These are phyloP conservation scores for Otus scops DNA, from an alignment of 2,797 vertebrate genomes.

Conservation along the genomic window DNA sequence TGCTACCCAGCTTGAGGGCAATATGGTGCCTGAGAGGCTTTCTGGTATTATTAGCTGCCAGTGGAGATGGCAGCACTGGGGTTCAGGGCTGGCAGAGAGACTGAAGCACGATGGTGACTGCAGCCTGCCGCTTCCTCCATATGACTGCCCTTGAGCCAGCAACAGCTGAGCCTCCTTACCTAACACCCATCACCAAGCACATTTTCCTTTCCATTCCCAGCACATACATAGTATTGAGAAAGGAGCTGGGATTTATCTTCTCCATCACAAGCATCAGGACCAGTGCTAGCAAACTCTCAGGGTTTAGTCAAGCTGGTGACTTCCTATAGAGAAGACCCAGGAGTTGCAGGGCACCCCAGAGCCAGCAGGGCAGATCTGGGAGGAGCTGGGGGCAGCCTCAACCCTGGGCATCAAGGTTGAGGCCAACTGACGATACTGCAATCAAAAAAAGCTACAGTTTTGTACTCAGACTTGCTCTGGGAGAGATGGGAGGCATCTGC, in stretches of 20 bases:
- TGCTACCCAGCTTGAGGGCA: neutral
- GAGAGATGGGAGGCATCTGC: neutral
- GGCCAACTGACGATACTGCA: neutral
- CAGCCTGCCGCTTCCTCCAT: neutral
- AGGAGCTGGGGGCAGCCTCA: neutral
- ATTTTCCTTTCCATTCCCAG: neutral
- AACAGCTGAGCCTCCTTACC: neutral
- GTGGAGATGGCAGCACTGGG: accelerated
- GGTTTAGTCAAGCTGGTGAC: neutral
- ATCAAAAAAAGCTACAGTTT: neutral
- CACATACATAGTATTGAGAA: accelerated
- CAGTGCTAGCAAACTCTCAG: neutral
- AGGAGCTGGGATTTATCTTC: neutral
- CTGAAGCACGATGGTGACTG: accelerated
- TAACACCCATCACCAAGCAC: neutral
- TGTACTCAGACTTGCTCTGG: neutral
- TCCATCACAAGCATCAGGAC: neutral
- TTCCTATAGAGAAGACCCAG: neutral
- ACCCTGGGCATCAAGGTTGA: neutral
- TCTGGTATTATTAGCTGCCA: neutral
- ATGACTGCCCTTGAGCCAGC: neutral
- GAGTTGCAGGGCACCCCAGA: accelerated
- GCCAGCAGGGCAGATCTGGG: neutral
- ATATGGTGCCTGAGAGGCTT: neutral
- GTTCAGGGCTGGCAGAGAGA: neutral